Conservation (phyloP, 1,140 invertebrate species). For the Zaprionus capensis region DNA sequence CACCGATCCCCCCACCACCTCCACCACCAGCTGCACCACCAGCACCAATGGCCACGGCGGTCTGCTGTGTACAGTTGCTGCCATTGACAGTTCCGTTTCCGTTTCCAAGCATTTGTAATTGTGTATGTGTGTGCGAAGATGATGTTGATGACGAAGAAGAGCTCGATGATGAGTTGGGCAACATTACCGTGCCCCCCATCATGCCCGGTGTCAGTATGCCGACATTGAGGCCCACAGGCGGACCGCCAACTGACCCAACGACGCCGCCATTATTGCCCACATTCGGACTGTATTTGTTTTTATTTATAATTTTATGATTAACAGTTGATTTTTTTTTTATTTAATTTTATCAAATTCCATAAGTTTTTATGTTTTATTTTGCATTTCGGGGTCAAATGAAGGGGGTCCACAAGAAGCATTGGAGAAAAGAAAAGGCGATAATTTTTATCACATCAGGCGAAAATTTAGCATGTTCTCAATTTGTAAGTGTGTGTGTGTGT, state of each 20-base stretch:
- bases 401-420: constrained; percentile 29
- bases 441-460: background rate
- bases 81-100: constrained; percentile 61
- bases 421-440: constrained; percentile 33
- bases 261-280: constrained; percentile 19
- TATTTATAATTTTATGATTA: constrained; percentile 13
- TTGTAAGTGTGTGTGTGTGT: background rate
- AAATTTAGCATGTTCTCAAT: background rate
- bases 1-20: constrained; percentile 85
- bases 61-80: constrained; percentile 86
- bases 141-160: constrained; percentile 83
- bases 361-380: background rate
- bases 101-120: constrained; percentile 66
- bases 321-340: background rate
- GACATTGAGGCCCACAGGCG: constrained; percentile 55
- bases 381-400: background rate
- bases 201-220: constrained; percentile 68
- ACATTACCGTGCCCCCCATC: constrained; percentile 68
- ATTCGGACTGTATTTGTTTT: constrained; percentile 21
- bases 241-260: constrained; percentile 28
- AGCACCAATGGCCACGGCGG: constrained; percentile 85
- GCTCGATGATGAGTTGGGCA: constrained; percentile 79
- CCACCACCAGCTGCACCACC: constrained; percentile 86
- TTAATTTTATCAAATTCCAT: background rate
- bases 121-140: constrained; percentile 74